phyloP scores from a whole-genome alignment of 2,113 vertebrate species.

The Mormyrus iriodes region DNA sequence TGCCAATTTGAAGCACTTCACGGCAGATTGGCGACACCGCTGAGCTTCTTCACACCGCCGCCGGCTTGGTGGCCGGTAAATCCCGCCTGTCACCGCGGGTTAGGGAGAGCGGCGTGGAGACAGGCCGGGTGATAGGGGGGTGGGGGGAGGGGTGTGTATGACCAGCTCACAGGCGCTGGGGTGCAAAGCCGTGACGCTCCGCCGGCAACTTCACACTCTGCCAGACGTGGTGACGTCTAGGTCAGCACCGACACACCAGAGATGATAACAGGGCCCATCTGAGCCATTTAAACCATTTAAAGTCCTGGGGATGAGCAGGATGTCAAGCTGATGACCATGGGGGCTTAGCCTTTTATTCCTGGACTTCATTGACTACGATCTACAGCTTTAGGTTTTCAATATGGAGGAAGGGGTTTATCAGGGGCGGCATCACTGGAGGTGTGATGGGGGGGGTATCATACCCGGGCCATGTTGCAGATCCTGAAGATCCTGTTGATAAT shows the following conservation, averaged over 20 bases:
- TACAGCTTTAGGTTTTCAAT: not conserved
- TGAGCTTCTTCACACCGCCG: constrained; percentile 22
- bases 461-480: constrained; percentile 97
- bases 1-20: constrained; percentile 28
- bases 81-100: constrained; percentile 29
- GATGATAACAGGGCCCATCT: not conserved
- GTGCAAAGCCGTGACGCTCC: not conserved
- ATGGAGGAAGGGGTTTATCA: not conserved
- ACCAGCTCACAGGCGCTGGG: not conserved
- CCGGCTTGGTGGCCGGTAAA: constrained; percentile 25
- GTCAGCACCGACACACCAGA: not conserved
- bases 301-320: not conserved
- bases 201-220: not conserved
- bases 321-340: not conserved
- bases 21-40: constrained; percentile 32
- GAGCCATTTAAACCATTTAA: not conserved
- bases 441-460: constrained; percentile 34
- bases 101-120: not conserved
- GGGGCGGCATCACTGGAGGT: not conserved
- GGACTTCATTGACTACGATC: not conserved
- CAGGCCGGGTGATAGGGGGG: not conserved
- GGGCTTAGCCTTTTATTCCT: not conserved
- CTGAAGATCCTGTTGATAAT: constrained; percentile 96
- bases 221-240: not conserved
- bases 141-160: not conserved